These are phyloP conservation scores for Eupithecia pulchellata DNA, from an alignment of 2,888 invertebrate genomes.

Conservation along the genomic window DNA sequence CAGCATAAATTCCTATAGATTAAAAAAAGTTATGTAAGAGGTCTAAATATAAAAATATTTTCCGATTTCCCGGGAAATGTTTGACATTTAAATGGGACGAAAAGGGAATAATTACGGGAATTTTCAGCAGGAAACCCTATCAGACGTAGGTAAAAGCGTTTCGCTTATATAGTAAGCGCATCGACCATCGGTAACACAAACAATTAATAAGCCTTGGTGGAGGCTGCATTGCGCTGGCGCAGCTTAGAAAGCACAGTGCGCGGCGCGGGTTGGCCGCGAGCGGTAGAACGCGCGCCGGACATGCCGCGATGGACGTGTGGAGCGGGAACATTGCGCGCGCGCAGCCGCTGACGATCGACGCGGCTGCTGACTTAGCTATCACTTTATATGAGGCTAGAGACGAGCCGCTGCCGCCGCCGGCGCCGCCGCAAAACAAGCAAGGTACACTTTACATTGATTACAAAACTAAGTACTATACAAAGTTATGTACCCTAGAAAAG, in stretches of 20 bases:
- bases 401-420: not conserved
- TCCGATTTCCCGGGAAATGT: too few species aligned
- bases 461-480: too few species aligned
- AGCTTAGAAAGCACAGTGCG: conserved; percentile 11
- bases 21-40: too few species aligned
- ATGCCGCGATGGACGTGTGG: conserved; percentile 1
- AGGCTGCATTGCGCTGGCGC: not conserved
- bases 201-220: not conserved
- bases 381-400: not conserved
- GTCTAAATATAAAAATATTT: too few species aligned
- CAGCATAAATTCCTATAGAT: too few species aligned
- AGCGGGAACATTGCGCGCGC: not conserved
- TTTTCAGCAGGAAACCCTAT: too few species aligned
- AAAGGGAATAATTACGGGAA: too few species aligned
- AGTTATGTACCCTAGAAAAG: not conserved
- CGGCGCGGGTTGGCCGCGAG: not conserved
- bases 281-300: not conserved
- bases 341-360: not conserved
- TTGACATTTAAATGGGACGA: too few species aligned
- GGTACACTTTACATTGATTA: not conserved
- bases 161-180: not conserved
- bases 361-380: not conserved
- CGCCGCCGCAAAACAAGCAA: not conserved
- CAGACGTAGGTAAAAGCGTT: not conserved
- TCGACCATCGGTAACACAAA: not conserved